Conservation (phyloP, 1,140 invertebrate genomes). For the Apocrypta bakeri region DNA sequence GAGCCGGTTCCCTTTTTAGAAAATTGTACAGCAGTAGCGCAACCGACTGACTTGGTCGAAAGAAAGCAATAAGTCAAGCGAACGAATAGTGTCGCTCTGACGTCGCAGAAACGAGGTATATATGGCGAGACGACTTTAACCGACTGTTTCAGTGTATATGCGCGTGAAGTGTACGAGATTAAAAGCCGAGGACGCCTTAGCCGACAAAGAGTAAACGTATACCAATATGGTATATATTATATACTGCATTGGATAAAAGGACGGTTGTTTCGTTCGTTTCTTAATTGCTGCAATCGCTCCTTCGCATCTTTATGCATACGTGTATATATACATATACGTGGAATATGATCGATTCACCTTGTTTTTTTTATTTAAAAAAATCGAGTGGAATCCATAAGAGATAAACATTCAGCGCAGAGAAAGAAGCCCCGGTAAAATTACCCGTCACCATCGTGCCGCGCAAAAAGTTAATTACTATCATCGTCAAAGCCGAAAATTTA, state of each 20-base stretch:
- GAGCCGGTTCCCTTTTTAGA: conserved; percentile 21
- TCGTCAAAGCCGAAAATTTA: no score
- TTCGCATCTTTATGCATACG: not conserved
- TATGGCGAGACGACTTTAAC: not conserved
- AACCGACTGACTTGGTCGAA: conserved; percentile 10
- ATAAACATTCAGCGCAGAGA: no score
- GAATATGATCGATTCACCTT: no score
- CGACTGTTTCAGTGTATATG: not conserved
- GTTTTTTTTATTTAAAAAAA: not conserved
- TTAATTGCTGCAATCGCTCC: not conserved
- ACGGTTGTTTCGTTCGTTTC: not conserved
- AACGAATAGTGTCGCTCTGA: not conserved
- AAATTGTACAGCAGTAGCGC: not conserved
- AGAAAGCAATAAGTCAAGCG: conserved; percentile 40
- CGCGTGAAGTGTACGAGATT: not conserved
- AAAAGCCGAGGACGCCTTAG: not conserved
- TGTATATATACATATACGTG: no score
- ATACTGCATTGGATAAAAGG: not conserved
- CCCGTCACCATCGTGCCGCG: no score
- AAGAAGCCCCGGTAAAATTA: no score
- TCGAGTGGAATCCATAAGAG: no score
- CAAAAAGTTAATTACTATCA: no score
- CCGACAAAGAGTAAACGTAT: not conserved
- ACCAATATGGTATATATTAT: no score
- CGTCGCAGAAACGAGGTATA: not conserved